phyloP scores from a whole-genome alignment of 1,140 invertebrate species.

The Idris sp. region DNA sequence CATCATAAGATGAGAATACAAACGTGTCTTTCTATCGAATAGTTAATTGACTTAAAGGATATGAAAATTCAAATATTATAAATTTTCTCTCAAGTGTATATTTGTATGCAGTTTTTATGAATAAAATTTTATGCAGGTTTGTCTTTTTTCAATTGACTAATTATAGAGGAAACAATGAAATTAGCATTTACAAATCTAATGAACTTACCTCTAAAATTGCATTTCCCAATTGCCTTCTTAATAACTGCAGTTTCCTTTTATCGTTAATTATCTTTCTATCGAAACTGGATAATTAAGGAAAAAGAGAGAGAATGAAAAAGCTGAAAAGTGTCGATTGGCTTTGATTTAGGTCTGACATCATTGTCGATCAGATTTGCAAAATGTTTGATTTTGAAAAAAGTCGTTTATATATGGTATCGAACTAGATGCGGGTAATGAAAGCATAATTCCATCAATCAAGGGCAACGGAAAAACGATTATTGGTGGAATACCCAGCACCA shows the following conservation, averaged over 20 bases:
- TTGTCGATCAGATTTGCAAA: slow-evolving; percentile 18
- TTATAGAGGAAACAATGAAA: too few species aligned
- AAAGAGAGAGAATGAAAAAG: too few species aligned
- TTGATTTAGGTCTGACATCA: slow-evolving; percentile 7
- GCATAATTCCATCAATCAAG: slow-evolving; percentile 48
- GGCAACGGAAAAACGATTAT: slow-evolving; percentile 52
- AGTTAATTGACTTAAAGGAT: slow-evolving; percentile 50
- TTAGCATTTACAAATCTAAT: too few species aligned
- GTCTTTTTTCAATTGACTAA: too few species aligned
- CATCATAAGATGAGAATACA: slow-evolving; percentile 12
- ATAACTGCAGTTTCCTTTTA: too few species aligned
- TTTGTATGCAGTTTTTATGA: too few species aligned
- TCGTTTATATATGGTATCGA: slow-evolving; percentile 10
- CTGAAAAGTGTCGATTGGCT: slow-evolving; percentile 17
- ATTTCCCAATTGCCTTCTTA: too few species aligned
- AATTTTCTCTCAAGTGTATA: too few species aligned
- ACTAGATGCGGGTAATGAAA: slow-evolving; percentile 51
- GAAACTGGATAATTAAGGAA: too few species aligned
- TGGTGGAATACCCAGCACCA: slow-evolving; percentile 49
- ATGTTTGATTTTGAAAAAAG: slow-evolving; percentile 54
- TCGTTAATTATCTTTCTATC: too few species aligned
- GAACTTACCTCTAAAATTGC: too few species aligned
- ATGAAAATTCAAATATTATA: slow-evolving; percentile 42
- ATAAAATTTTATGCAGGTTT: slow-evolving; percentile 23
- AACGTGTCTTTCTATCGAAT: slow-evolving; percentile 29